Evolutionary conservation across 2,888 invertebrate genomes (phyloP).

Genomic region (Invenusta paracnida): DNA sequence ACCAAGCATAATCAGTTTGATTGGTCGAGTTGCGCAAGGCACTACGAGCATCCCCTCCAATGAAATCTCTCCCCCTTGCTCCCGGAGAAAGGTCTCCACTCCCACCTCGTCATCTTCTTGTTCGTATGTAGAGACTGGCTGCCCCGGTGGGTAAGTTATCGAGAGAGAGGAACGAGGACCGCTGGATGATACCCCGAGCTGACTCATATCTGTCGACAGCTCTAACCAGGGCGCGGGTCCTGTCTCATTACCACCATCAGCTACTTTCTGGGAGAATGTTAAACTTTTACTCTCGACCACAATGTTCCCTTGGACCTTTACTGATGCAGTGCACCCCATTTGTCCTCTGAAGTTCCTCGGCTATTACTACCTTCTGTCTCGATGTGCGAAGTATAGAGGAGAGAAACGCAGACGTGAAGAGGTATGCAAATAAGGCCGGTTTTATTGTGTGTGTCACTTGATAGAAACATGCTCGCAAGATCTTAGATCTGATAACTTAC

Average conservation of each 20-base stretch:
- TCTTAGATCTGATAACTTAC: too few species aligned
- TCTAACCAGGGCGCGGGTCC: background rate
- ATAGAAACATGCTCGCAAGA: too few species aligned
- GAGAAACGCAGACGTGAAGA: too few species aligned
- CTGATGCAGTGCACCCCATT: constrained; percentile 46
- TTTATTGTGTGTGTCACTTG: too few species aligned
- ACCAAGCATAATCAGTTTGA: background rate
- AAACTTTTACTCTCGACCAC: background rate
- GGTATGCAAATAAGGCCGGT: too few species aligned
- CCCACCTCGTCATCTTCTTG: background rate
- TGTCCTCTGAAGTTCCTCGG: too few species aligned
- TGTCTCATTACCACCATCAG: too few species aligned
- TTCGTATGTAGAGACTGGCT: background rate
- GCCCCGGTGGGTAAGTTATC: background rate
- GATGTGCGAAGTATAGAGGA: too few species aligned
- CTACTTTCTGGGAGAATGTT: background rate
- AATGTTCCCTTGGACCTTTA: constrained; percentile 49
- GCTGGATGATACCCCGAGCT: too few species aligned
- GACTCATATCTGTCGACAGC: background rate
- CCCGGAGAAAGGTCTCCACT: background rate
- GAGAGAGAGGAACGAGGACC: too few species aligned
- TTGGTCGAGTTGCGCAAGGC: background rate
- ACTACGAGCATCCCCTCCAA: background rate
- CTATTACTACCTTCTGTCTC: too few species aligned
- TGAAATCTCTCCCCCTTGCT: background rate